Evolutionary conservation across 1,140 invertebrate genomes (phyloP), one percentile per base, ranked within the genome.

Genomic region (Coenobita brevimanus): DNA sequence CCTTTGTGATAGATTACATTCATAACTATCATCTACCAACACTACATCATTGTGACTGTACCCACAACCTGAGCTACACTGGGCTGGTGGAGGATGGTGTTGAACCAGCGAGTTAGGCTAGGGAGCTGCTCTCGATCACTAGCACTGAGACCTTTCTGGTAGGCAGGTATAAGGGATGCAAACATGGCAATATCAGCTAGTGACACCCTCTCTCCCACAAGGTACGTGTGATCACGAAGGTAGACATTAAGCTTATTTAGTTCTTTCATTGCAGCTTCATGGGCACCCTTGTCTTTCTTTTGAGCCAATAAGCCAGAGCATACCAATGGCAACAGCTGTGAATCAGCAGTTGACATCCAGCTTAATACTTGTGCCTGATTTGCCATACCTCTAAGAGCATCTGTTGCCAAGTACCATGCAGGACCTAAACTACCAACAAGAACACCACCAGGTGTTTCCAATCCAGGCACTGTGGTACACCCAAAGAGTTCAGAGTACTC

Each of bases 191-290:
- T 92, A 91, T 95, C 94, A 73, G 94, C 94, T 76, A 94, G 92
- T 3, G 93, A 93, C 1, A 95, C 91, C 43, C 93, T 90, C 89
- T 95, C 94, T 41, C 94, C 94, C 64, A 94, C 94, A 17, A 95
- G 91, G 92, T 92, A 95, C 24, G 94, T 95, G 36, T 93, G 91
- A 50, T 92, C 93, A n/a, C 91, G 90, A 54, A 95, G 91, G 67
- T 93, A 91, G 2, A 91, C 87, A 89, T 95, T 93, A 30, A 95
- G 90, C 3, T 92, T 91, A 30, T 91, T 88, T 64, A 95, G 91
- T 67, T 92, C 92, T 57, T 91, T 91, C 81, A 93, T 92, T 4
- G 94, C 91, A 83, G 94, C 93, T 71, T 92, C 91, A 88, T 93
- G 93, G 43, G 93, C 92, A 93, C 93, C 93, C 93, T 94, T 17